These are phyloP conservation scores for Glossophaga mutica DNA, from an alignment of 2,797 vertebrate species.

Conservation along the genomic window DNA sequence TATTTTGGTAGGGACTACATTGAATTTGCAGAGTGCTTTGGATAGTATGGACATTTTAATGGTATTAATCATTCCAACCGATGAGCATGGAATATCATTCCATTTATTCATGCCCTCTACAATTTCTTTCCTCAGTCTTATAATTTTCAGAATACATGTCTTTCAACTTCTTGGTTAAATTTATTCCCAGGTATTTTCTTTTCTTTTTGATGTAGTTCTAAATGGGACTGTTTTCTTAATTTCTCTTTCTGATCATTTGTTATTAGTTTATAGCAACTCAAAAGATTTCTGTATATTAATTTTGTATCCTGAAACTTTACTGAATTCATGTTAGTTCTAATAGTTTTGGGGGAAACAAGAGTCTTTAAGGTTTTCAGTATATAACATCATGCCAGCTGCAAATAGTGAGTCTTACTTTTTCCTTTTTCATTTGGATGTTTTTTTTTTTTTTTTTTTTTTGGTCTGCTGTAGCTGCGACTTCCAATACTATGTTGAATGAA, in stretches of 20 bases:
- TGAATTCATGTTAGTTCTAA: not conserved
- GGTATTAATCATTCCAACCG: not conserved
- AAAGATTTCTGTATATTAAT: no score
- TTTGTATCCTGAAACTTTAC: not conserved
- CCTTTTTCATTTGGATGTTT: not conserved
- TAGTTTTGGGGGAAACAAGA: not conserved
- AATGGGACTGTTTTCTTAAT: no score
- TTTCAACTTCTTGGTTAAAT: no score
- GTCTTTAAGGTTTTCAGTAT: not conserved
- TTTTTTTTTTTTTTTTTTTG: not conserved
- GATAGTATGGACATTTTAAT: not conserved
- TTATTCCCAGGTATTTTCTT: no score
- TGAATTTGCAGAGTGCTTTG: not conserved
- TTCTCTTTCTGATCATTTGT: no score
- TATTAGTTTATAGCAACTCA: no score
- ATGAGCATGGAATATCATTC: not conserved
- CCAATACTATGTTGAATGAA: no score
- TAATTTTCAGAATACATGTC: no score
- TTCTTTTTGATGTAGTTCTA: no score
- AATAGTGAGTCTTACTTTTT: not conserved
- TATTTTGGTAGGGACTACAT: no score
- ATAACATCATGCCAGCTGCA: not conserved
- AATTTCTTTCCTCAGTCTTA: no score
- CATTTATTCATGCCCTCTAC: not conserved
- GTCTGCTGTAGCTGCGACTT: not conserved